Base-by-base conservation (phyloP, 2,888 invertebrate genomes). In the Nezara viridula region DNA sequence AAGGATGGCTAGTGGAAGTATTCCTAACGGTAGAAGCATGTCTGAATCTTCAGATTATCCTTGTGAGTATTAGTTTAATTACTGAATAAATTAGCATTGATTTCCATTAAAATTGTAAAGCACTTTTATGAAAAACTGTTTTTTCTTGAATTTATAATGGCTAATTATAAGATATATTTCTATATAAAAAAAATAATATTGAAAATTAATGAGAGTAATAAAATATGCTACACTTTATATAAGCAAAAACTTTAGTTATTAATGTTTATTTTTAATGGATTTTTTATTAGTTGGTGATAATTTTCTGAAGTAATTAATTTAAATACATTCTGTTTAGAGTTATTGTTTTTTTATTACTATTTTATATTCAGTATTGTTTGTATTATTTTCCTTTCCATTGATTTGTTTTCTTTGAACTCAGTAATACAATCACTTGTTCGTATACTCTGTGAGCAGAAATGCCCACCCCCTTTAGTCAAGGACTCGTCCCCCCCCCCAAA, bases 1-100 rank as follows among this genome's bases (percentile, higher is more conserved):
- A 81, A 90, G 90, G 88, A 90, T 90, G 90, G 90, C 90, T 73
- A 88, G 86, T 50, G 90, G 90, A 40, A 89, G 88, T 44, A 90
- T 90, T 44, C 90, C 90, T 19, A 90, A 90, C 49, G 90, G 89
- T 32, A 85, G 90, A 24, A 90, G 88, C n/a, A 85, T 90, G 44
- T 90, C 90, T 50, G 90, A 90, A 40, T 86, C 90, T 32, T 86
- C 90, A 16, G 90, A 90, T 73, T 90, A 90, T 77, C 90, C 90
- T 66, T 90, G 90, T 90, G 50, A 90, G 90, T 89, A 60, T 19
- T 10, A 37, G 1, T 73, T 66, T 73, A 32, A 47, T 40, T 32
- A 86, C 32, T 40, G 37, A 24, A 66, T 40, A 87, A 60, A 87
- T 44, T 16, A 66, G n/a, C 19, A 40, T 55, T 27, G 5, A 52